Base-by-base conservation (phyloP, 2,888 invertebrate genomes). In the Notodonta dromedarius region DNA sequence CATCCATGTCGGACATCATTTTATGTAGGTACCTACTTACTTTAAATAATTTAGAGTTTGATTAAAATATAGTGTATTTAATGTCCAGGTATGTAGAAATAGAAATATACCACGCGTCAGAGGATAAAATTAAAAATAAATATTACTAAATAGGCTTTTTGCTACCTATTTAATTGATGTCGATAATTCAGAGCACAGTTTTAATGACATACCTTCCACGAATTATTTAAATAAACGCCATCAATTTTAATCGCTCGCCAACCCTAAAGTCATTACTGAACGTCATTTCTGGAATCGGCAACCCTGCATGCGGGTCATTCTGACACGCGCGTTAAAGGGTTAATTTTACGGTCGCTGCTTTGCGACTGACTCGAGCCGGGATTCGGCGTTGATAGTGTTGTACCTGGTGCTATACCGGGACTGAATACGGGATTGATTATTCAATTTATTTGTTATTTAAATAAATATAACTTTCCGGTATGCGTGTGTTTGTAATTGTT, bases 321-420 rank as follows among this genome's bases (percentile, higher is more conserved):
- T 79, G 80, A 77, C 78, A 77, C 70, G 70, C 70, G 76, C 80
- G 79, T 73, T 85, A 86, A 86, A 86, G 85, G 83, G 87, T 86
- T 87, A 87, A 88, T 88, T 88, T 88, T 83, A 86, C 88, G 88
- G 79, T 84, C 69, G 72, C 77, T 83, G 83, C 78, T 57, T 75
- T 69, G 72, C 68, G 69, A 73, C 74, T 69, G 68, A 69, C 64
- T 63, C 64, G 61, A 65, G 62, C 24, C 59, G 60, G 66, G 67
- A 65, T 73, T 70, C 60, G 63, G 62, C 67, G 55, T 60, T 56
- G 16, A 59, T 70, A 70, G 74, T 72, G 74, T 54, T 71, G 76
- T 63, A 44, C 46, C 35, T 57, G 57, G n/a, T 51, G 39, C 35
- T 35, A 35, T 35, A 2, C 35, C 35, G 11, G 11, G 42, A 42